A percentile compares a stretch with the other conserved stretches of the same genome.
Evolutionary conservation across 2,113 vertebrate genomes (phyloP).

Genomic region (Spheniscus mendiculus): DNA sequence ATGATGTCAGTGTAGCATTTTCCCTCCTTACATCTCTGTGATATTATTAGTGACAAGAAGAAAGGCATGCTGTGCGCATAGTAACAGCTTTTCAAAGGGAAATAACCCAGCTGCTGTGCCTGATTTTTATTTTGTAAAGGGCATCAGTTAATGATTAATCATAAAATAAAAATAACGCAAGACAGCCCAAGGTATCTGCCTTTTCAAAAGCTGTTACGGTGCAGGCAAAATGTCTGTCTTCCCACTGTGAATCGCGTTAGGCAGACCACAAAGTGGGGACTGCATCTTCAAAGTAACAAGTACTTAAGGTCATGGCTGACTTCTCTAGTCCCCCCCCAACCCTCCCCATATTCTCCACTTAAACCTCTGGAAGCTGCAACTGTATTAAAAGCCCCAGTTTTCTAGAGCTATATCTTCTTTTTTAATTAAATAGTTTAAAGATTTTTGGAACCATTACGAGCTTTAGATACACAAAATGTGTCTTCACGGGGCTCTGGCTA

Average conservation of each 20-base stretch:
- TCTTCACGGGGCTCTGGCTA: not conserved
- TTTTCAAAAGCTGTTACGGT: not conserved
- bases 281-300: not conserved
- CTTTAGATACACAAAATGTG: not conserved
- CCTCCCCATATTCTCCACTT: not conserved
- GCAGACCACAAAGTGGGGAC: not conserved
- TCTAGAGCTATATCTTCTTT: not conserved
- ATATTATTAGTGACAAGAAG: not conserved
- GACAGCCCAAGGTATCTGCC: not conserved
- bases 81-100: conserved; percentile 15
- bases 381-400: not conserved
- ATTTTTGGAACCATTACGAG: not conserved
- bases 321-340: not conserved
- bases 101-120: not conserved
- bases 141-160: conserved; percentile 1
- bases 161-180: not conserved
- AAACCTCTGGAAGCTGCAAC: not conserved
- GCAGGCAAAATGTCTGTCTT: not conserved
- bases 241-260: not conserved
- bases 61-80: not conserved
- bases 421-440: not conserved
- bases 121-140: conserved; percentile 20
- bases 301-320: not conserved
- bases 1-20: not conserved
- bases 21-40: not conserved